These are phyloP conservation scores for Xyrichtys novacula DNA, from an alignment of 2,797 vertebrate genomes.

Conservation along the genomic window DNA sequence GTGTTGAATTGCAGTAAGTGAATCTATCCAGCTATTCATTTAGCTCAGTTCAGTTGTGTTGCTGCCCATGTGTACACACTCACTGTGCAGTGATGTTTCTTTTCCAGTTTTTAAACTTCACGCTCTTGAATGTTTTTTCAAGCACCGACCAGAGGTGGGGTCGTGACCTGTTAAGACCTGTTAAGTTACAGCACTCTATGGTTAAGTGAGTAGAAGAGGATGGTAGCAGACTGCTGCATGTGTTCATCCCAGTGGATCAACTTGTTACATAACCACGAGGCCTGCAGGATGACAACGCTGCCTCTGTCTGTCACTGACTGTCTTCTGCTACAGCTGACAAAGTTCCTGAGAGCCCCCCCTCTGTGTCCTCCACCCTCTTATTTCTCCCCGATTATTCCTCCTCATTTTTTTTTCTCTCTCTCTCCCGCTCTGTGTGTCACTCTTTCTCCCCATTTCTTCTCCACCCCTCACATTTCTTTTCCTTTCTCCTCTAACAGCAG, in stretches of 20 bases:
- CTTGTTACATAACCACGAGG: conserved; percentile 65
- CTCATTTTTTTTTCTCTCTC: conserved; percentile 20
- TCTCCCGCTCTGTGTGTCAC: conserved; percentile 19
- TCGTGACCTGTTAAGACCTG: conserved; percentile 39
- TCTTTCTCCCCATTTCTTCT: conserved; percentile 23
- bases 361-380: conserved; percentile 31
- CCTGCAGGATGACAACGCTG: conserved; percentile 63
- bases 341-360: conserved; percentile 46
- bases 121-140: not conserved
- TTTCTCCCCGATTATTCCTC: conserved; percentile 37
- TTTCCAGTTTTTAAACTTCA: conserved; percentile 15
- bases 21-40: conserved; percentile 1
- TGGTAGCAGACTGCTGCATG: conserved; percentile 40
- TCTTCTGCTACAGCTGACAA: conserved; percentile 58
- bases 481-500: conserved; percentile 51
- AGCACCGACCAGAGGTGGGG: not conserved
- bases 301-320: conserved; percentile 49
- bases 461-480: conserved; percentile 44
- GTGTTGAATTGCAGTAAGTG: conserved; percentile 23
- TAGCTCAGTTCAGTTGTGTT: not conserved
- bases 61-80: not conserved
- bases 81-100: not conserved
- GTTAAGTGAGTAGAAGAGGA: conserved; percentile 39
- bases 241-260: conserved; percentile 47
- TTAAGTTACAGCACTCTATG: conserved; percentile 25